A percentile compares a stretch with the other conserved stretches of the same genome.
phyloP scores from a whole-genome alignment of 2,797 vertebrate genomes.

The Onychomys arenicola region DNA sequence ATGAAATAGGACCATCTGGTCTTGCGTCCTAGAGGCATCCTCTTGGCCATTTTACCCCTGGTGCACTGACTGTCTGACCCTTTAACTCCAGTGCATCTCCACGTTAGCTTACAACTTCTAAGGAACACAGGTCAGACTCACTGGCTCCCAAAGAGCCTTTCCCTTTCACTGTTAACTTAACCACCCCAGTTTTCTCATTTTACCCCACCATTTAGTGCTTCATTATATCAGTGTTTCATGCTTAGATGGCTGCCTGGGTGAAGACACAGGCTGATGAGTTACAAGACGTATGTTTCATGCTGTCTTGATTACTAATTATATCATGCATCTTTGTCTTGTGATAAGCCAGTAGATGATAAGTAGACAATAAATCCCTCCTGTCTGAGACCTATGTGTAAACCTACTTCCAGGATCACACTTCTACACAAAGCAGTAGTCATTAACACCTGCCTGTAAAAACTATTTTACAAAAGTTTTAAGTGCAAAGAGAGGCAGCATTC shows the following conservation, averaged over 20 bases:
- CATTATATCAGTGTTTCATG: background rate
- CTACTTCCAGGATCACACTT: background rate
- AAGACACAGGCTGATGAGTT: background rate
- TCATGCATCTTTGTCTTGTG: background rate
- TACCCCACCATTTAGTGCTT: background rate
- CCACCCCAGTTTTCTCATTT: constrained; percentile 17
- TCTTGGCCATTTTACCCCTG: background rate
- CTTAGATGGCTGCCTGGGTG: background rate
- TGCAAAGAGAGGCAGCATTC: background rate
- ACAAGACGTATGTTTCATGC: background rate
- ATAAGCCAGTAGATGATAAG: background rate
- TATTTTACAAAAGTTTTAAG: background rate
- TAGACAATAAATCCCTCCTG: background rate
- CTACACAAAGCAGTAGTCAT: background rate
- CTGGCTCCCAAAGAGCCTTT: background rate
- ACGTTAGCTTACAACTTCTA: background rate
- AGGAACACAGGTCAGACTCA: background rate
- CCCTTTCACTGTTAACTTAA: background rate
- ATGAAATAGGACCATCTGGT: background rate
- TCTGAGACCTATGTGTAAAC: background rate
- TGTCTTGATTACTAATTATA: constrained; percentile 16
- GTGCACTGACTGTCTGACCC: background rate
- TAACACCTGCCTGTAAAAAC: background rate
- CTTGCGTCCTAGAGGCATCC: background rate
- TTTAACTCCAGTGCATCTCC: background rate